Conservation (phyloP, 2,113 vertebrate genomes). For the Pterophyllum scalare region DNA sequence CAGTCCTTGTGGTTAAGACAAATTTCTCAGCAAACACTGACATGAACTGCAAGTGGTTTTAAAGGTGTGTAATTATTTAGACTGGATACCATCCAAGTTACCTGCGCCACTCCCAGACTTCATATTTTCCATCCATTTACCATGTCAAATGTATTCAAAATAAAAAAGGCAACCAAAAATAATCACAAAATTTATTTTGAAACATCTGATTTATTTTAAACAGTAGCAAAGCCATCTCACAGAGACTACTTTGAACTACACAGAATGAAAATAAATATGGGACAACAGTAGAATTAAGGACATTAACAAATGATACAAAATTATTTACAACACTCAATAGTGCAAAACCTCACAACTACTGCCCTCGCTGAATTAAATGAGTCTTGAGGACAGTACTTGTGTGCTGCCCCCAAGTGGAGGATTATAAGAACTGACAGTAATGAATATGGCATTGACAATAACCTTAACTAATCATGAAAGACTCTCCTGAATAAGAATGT, state of each 20-base stretch:
- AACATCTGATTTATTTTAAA: constrained; percentile 82
- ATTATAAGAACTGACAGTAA: constrained; percentile 40
- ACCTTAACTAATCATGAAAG: neutral
- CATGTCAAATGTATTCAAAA: neutral
- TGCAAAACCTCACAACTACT: constrained; percentile 80
- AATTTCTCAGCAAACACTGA: neutral
- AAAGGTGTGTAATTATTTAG: neutral
- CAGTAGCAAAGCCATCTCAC: constrained; percentile 82
- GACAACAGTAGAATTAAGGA: constrained; percentile 72
- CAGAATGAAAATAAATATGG: constrained; percentile 82
- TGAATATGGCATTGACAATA: constrained; percentile 29
- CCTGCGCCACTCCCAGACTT: neutral
- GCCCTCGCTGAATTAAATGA: constrained; percentile 60
- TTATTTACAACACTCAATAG: constrained; percentile 82
- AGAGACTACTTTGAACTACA: constrained; percentile 83
- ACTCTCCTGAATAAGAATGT: neutral
- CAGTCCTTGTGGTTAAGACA: neutral
- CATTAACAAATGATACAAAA: constrained; percentile 77
- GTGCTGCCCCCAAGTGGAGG: constrained; percentile 61
- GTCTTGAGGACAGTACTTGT: constrained; percentile 57
- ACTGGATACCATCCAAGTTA: neutral
- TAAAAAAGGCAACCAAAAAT: neutral
- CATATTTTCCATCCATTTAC: neutral
- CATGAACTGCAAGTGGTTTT: neutral
- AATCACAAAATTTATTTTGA: constrained; percentile 43